Evolutionary conservation across 1,140 invertebrate species (phyloP).

Genomic region (Camponotus pennsylvanicus): DNA sequence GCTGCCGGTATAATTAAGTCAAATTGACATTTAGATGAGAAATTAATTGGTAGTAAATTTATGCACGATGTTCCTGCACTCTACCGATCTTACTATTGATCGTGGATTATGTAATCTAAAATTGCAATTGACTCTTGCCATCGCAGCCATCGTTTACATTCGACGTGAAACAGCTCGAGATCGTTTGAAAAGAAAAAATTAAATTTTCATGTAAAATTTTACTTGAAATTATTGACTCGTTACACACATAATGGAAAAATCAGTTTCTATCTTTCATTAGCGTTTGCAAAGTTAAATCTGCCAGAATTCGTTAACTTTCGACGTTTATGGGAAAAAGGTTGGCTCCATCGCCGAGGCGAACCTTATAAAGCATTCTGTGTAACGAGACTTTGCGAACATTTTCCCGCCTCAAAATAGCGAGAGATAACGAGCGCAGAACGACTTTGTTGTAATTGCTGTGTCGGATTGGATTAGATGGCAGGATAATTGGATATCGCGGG

Average conservation of each 20-base stretch:
- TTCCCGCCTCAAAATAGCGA: neutral
- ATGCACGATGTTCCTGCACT: neutral
- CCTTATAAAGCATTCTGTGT: slow-evolving; percentile 1
- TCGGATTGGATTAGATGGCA: slow-evolving; percentile 51
- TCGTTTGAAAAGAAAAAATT: neutral
- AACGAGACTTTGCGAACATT: slow-evolving; percentile 14
- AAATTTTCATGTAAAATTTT: neutral
- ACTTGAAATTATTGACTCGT: neutral
- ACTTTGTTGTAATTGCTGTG: slow-evolving; percentile 45
- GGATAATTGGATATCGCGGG: slow-evolving; percentile 38
- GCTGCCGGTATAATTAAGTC: slow-evolving; percentile 10
- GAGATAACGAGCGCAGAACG: slow-evolving; percentile 24
- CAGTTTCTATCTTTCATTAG: neutral
- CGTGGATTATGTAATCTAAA: neutral
- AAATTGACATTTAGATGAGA: slow-evolving; percentile 19
- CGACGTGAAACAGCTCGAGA: neutral
- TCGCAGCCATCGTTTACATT: neutral
- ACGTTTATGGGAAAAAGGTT: neutral
- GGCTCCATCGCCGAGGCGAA: neutral
- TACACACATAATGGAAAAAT: neutral
- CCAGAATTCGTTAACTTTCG: neutral
- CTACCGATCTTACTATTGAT: neutral
- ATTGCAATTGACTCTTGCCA: neutral
- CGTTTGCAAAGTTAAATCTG: neutral
- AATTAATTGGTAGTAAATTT: slow-evolving; percentile 40